Conservation (phyloP, 2,888 invertebrate species). For the Erpobdella octoculata region DNA sequence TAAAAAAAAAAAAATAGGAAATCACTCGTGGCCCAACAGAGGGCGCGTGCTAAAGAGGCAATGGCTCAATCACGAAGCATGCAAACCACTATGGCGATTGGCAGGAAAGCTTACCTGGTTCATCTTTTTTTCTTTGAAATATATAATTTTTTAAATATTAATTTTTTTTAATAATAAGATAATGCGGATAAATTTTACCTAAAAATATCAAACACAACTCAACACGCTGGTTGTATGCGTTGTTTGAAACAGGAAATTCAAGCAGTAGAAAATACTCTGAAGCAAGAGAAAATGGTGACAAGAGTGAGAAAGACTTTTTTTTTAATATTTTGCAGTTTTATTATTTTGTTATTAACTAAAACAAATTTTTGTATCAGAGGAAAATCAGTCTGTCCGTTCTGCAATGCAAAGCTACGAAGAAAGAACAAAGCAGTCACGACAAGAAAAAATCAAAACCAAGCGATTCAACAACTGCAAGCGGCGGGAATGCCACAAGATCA, state of each 20-base stretch:
- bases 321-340: background rate
- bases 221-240: background rate
- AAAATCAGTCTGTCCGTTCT: slow-evolving; percentile 38
- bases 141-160: slow-evolving; percentile 4
- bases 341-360: background rate
- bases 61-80: slow-evolving; percentile 45
- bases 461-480: slow-evolving; percentile 5
- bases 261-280: slow-evolving; percentile 37
- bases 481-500: background rate
- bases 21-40: slow-evolving; percentile 48
- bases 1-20: slow-evolving; percentile 40
- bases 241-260: slow-evolving; percentile 36
- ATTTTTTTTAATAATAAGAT: background rate
- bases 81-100: slow-evolving; percentile 46
- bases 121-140: background rate
- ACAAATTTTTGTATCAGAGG: slow-evolving; percentile 26
- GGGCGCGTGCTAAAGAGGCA: slow-evolving; percentile 47
- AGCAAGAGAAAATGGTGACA: slow-evolving; percentile 36
- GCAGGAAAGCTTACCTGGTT: slow-evolving; percentile 48
- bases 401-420: slow-evolving; percentile 37
- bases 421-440: slow-evolving; percentile 7
- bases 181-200: background rate
- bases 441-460: slow-evolving; percentile 34
- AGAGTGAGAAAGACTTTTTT: too few species aligned
- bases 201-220: background rate